A percentile compares a stretch with the other conserved stretches of the same genome.
These are phyloP conservation scores for Pangasius sanitwongsei DNA, from an alignment of 2,797 vertebrate species.

Conservation along the genomic window DNA sequence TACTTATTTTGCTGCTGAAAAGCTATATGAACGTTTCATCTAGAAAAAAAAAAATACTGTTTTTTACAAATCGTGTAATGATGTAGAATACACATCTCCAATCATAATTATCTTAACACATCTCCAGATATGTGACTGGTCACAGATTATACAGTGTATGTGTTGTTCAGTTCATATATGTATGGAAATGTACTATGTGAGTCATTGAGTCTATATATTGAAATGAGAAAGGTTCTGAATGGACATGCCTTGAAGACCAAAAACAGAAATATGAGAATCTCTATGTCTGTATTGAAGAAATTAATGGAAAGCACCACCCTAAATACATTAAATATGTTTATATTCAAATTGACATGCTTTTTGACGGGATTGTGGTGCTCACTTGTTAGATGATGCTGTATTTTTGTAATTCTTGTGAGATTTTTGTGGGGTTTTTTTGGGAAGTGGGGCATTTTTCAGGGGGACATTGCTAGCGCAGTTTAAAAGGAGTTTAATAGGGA, in stretches of 20 bases:
- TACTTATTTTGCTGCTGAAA: background rate
- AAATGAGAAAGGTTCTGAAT: background rate
- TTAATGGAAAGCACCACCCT: background rate
- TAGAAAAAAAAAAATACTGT: background rate
- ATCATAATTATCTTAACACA: background rate
- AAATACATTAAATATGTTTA: background rate
- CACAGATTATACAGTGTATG: background rate
- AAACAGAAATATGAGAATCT: background rate
- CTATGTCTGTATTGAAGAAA: background rate
- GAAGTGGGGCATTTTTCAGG: no score
- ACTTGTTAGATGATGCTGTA: background rate
- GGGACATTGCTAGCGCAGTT: background rate
- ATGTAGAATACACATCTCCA: background rate
- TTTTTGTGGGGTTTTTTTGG: no score
- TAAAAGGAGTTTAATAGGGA: background rate
- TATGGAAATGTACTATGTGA: background rate
- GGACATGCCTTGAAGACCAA: background rate
- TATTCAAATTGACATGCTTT: no score
- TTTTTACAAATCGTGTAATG: background rate
- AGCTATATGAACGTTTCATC: background rate
- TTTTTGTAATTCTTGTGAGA: background rate
- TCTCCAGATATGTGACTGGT: background rate
- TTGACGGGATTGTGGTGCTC: no score
- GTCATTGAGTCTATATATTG: background rate
- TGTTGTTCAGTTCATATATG: background rate